Percentiles rank a stretch among this genome's conserved stretches.
Evolutionary conservation across 2,888 invertebrate genomes (phyloP).

Genomic region (Petrolisthes cinctipes): DNA sequence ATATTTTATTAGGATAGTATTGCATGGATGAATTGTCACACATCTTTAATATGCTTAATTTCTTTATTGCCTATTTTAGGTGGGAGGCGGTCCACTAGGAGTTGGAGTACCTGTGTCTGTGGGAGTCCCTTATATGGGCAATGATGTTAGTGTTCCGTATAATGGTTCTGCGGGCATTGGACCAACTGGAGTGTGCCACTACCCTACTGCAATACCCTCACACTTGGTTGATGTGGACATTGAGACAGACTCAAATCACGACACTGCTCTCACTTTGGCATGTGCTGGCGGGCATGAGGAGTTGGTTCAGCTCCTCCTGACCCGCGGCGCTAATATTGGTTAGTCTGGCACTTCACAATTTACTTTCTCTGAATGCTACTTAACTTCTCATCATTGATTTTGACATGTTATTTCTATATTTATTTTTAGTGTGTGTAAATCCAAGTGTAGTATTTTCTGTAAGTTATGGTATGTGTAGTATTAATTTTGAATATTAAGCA

Average conservation of each 20-base stretch:
- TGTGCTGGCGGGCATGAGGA: conserved; percentile 98
- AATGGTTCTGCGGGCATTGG: conserved; percentile 46
- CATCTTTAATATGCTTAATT: not conserved
- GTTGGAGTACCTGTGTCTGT: conserved; percentile 56
- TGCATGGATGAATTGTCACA: not conserved
- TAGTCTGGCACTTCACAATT: conserved; percentile 45
- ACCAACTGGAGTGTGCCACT: conserved; percentile 47
- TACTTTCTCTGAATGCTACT: no score
- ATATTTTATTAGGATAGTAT: not conserved
- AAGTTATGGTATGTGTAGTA: not conserved
- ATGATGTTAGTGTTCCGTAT: conserved; percentile 50
- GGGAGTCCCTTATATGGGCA: conserved; percentile 43
- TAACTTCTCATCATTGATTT: no score
- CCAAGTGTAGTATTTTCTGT: not conserved
- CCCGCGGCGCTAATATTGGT: conserved; percentile 90
- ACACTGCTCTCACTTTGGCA: conserved; percentile 96
- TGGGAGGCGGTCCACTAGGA: conserved; percentile 55
- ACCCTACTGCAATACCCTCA: conserved; percentile 65
- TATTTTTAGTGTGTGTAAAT: not conserved
- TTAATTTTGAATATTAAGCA: no score
- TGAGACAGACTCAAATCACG: conserved; percentile 98
- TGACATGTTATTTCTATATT: no score
- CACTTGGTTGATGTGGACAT: conserved; percentile 88
- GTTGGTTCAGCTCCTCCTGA: conserved; percentile 90
- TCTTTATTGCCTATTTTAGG: conserved; percentile 9